Base-by-base conservation (phyloP, 2,113 vertebrate species). In the Poeciliopsis occidentalis region DNA sequence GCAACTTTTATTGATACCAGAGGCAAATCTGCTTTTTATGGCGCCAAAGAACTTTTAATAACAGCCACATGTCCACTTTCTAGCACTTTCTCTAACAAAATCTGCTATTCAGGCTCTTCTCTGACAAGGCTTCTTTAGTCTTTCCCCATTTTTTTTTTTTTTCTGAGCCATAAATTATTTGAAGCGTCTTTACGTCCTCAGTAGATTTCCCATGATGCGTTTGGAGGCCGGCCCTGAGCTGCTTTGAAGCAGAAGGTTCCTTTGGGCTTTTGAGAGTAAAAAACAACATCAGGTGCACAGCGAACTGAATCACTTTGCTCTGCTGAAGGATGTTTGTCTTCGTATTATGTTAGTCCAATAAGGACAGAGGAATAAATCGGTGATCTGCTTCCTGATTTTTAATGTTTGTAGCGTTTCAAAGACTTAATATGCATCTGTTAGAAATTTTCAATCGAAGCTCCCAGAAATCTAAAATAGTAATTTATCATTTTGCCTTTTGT, bases 191-290 rank as follows among this genome's bases (percentile, higher is more conserved):
- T 37, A 24, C 64, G 31, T 73, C 65, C 47, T 0, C 5, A 68
- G 71, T 67, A 65, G 29, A 51, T 71, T 83, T 80, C 82, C 83
- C 83, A 73, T 78, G 71, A 83, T 84, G 83, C 86, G 22, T 34
- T 73, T 37, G 81, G 79, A 85, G 81, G 62, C 29, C 64, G 27
- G 67, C 67, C n/a, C 4, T 31, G 39, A 57, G 51, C 51, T n/a
- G 61, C 82, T 88, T 85, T 88, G 76, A 84, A 82, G 74, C 80
- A 76, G 32, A 84, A 80, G 61, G 12, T 72, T 89, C 64, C 80
- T 81, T 3, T 79, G 74, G 79, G 85, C 22, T 77, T 83, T 79
- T 73, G 32, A 29, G 10, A 12, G 30, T 67, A 72, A 64, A 34
- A 73, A 68, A 74, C 70, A 80, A 78, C 79, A 85, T 78, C 79